Conservation (phyloP, 2,797 vertebrate genomes). For the Chelon labrosus region DNA sequence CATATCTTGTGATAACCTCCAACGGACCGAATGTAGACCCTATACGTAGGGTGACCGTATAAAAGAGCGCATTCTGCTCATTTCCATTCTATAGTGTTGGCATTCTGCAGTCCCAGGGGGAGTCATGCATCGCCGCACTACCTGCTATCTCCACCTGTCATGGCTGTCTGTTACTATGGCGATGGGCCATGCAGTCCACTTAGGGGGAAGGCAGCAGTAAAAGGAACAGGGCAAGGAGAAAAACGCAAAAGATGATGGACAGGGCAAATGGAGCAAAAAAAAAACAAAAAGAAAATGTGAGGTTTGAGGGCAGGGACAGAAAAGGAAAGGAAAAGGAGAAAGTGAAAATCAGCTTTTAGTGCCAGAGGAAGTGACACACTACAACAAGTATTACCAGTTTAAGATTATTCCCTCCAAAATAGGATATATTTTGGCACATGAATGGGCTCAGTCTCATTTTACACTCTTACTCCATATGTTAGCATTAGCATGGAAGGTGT, state of each 20-base stretch:
- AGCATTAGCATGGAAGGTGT: constrained; percentile 50
- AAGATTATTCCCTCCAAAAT: constrained; percentile 8
- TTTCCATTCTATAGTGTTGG: constrained; percentile 73
- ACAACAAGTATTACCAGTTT: constrained; percentile 15
- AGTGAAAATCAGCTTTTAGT: constrained; percentile 16
- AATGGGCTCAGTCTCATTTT: constrained; percentile 23
- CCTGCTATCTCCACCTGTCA: constrained; percentile 86
- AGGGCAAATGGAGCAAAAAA: constrained; percentile 19
- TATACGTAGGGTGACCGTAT: constrained; percentile 21
- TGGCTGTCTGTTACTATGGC: constrained; percentile 87
- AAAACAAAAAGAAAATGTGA: constrained; percentile 33
- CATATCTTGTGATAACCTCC: constrained; percentile 16
- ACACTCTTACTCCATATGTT: constrained; percentile 28
- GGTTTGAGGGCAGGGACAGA: constrained; percentile 10
- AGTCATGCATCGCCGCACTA: constrained; percentile 79
- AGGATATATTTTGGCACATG: too few relatives aligned
- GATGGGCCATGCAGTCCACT: constrained; percentile 78
- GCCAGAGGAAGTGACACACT: neutral
- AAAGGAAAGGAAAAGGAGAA: constrained; percentile 2
- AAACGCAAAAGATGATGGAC: constrained; percentile 49
- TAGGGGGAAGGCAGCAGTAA: constrained; percentile 38
- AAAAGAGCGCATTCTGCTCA: constrained; percentile 52
- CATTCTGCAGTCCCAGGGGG: constrained; percentile 72
- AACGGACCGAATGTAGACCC: constrained; percentile 6
- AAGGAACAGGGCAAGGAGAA: constrained; percentile 18